Evolutionary conservation across 2,113 vertebrate genomes (phyloP).

Genomic region (Oenanthe melanoleuca): DNA sequence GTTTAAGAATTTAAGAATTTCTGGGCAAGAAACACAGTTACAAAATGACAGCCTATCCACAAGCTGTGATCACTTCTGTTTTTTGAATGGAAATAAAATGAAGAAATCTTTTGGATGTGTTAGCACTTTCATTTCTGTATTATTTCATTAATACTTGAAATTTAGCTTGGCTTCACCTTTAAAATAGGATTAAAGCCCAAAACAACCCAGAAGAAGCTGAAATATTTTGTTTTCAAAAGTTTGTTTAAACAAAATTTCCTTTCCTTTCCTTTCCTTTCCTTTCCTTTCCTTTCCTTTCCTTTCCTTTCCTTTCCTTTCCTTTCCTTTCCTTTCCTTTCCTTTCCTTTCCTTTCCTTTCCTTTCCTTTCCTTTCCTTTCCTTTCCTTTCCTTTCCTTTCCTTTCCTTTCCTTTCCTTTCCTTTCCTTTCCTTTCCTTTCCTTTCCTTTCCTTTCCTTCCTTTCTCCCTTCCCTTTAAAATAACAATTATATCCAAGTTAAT

Average conservation of each 20-base stretch:
- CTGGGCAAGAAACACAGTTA: background rate
- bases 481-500: background rate
- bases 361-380: background rate
- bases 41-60: background rate
- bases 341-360: background rate
- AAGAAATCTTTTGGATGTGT: background rate
- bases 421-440: background rate
- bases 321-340: background rate
- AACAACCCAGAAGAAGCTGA: background rate
- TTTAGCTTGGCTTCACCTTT: background rate
- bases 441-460: background rate
- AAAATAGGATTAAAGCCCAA: background rate
- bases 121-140: background rate
- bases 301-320: background rate
- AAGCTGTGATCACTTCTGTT: background rate
- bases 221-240: background rate
- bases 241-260: background rate
- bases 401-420: background rate
- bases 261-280: background rate
- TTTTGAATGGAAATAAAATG: background rate
- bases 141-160: background rate
- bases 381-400: background rate
- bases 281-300: background rate
- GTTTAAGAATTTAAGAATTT: background rate
- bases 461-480: no score